phyloP scores from a whole-genome alignment of 2,797 vertebrate genomes.

The Centropyge bicolor region DNA sequence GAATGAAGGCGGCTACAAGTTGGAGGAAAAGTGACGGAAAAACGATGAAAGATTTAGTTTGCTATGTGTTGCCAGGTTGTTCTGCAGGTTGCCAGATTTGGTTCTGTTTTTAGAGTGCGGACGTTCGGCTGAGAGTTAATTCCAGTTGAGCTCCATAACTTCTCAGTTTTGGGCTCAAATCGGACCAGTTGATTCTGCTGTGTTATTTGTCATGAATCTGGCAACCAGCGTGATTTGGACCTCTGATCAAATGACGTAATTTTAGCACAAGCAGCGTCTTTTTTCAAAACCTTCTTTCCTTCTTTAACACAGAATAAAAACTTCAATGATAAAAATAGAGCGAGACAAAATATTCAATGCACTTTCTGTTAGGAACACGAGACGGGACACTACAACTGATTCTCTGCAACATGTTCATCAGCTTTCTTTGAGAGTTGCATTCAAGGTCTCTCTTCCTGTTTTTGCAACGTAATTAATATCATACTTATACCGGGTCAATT shows the following conservation, averaged over 20 bases:
- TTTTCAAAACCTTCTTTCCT: neutral
- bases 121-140: too few relatives aligned
- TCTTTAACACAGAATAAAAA: neutral
- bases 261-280: neutral
- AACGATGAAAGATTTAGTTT: neutral
- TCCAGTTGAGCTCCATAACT: too few relatives aligned
- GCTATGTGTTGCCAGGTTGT: neutral
- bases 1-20: neutral
- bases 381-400: neutral
- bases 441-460: neutral
- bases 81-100: neutral
- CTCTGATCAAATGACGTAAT: neutral
- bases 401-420: conserved; percentile 19
- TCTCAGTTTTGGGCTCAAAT: too few relatives aligned
- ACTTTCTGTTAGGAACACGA: neutral
- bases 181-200: neutral
- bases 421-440: conserved; percentile 40
- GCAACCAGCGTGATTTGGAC: neutral
- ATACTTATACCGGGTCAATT: conserved; percentile 39
- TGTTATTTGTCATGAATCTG: neutral
- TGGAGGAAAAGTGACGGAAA: neutral
- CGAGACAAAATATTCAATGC: neutral
- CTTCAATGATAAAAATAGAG: neutral
- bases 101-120: too few relatives aligned
- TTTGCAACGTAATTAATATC: conserved; percentile 11